Conservation (phyloP, 2,797 vertebrate species). For the Kryptolebias ocellatus region DNA sequence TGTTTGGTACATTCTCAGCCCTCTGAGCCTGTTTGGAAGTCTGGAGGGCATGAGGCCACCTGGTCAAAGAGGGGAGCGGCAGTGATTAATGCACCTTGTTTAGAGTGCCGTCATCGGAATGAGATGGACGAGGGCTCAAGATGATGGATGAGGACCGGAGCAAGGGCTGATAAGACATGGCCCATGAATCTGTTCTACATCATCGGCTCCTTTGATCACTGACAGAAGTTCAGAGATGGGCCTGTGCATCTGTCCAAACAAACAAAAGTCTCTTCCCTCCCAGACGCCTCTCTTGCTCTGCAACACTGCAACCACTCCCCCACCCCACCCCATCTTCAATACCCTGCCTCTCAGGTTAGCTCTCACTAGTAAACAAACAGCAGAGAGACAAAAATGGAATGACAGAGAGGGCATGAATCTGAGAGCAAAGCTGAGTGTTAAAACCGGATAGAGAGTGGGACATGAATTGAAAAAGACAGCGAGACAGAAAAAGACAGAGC, state of each 20-base stretch:
- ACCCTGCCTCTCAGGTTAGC: conserved; percentile 66
- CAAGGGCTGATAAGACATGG: conserved; percentile 93
- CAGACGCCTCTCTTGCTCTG: conserved; percentile 47
- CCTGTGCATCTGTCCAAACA: conserved; percentile 93
- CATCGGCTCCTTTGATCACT: conserved; percentile 94
- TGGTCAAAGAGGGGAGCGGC: conserved; percentile 82
- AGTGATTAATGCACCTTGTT: conserved; percentile 97
- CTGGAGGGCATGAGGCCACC: conserved; percentile 90
- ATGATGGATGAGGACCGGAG: conserved; percentile 91
- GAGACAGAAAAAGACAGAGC: conserved; percentile 48
- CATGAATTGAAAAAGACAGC: conserved; percentile 49
- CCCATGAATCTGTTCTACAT: conserved; percentile 97
- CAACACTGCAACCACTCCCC: conserved; percentile 27
- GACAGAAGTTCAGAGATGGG: conserved; percentile 94
- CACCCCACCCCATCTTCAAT: conserved; percentile 38
- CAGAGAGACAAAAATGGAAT: conserved; percentile 51
- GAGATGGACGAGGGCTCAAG: conserved; percentile 86
- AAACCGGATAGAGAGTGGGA: conserved; percentile 44
- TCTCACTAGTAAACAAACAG: conserved; percentile 56
- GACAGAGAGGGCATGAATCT: conserved; percentile 41
- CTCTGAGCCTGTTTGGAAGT: conserved; percentile 73
- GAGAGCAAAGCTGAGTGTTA: conserved; percentile 54
- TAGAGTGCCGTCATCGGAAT: conserved; percentile 88
- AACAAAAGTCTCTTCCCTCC: conserved; percentile 83
- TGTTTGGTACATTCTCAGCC: conserved; percentile 29